Base-by-base conservation (phyloP, 37 sponge, comb jelly and placozoan species). In the Tethya wilhelma region DNA sequence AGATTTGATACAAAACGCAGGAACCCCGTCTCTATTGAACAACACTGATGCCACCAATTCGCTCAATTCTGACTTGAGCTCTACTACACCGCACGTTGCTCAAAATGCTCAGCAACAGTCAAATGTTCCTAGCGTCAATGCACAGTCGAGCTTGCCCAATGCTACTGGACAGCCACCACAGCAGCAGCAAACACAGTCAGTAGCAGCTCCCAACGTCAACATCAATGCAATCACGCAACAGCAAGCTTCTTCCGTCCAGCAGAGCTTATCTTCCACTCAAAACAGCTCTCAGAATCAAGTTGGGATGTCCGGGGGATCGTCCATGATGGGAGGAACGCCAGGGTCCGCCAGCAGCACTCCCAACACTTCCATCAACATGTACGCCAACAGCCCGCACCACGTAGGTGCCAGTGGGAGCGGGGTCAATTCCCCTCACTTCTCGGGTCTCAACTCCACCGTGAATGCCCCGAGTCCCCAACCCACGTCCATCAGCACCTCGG, bases 401-500 rank as follows among this genome's bases (percentile, higher is more conserved):
- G 23, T 25, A 26, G 34, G 38, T 0, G 2, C 6, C 22, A n/a
- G 63, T 26, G 28, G 28, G 11, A n/a, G n/a, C n/a, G n/a, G n/a
- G n/a, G 28, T 60, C 26, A 60, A 60, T 60, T 60, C 63, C 26
- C 7, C 26, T 7, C 7, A n/a, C 7, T 12, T 8, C 28, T 20
- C 41, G 14, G 58, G 69, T 9, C 38, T 56, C 57, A n/a, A n/a
- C n/a, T 53, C 38, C 30, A 38, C 38, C 40, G 45, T 14, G 65
- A 44, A 28, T 55, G 56, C 29, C 39, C 66, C 69, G 11, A 39
- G 57, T 30, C 80, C 69, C 20, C 72, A 77, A 20, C 75, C 45
- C 11, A 71, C 69, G 23, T 68, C 74, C 23, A 67, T 89, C 42
- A 83, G 84, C 67, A 90, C 90, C 1, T 85, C 81, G 0, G 90